Base-by-base conservation (phyloP, 1,140 invertebrate genomes). In the Mizuhopecten yessoensis region DNA sequence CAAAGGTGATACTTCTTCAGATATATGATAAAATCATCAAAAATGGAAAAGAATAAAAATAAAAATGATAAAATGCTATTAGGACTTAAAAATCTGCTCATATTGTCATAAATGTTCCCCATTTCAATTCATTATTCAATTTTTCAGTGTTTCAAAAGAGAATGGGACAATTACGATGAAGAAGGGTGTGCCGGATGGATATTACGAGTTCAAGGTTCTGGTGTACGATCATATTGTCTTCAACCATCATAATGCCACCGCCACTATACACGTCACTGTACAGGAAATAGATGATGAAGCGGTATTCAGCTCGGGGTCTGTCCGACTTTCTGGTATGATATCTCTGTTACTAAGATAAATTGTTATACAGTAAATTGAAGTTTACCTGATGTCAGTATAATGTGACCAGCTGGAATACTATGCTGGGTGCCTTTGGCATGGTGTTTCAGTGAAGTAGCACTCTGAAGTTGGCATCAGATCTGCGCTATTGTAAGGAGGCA, bases 141-240 rank as follows among this genome's bases (percentile, higher is more conserved):
- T 88, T 92, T 94, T 87, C 93, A 95, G 93, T 92, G 91, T 95
- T 45, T 88, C 93, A 33, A 87, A 99, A 96, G 98, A 98, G 95
- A 98, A 99, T 95, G 99, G 99, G 5, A 99, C 99, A 98, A 98
- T 99, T 91, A 98, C 98, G 86, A 99, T 99, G 98, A 98, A 98
- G 94, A 98, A 98, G 91, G 98, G 98, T 34, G 99, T 98, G 0
- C 97, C 98, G 92, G 98, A 98, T 95, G 98, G 98, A 10, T 97
- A 97, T 0, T 98, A 98, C 95, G 97, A 98, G 95, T 97, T 99
- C 57, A 97, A 98, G 89, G 99, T 99, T 95, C 98, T 98, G 97
- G 99, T 99, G 0, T 99, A 99, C 96, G 99, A 99, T 98, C 99
- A 95, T 99, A 98, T 0, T 98, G 99, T 97, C 33, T 94, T 95